These are phyloP conservation scores for Fragum fragum DNA, from an alignment of 2,888 invertebrate genomes.

Conservation along the genomic window DNA sequence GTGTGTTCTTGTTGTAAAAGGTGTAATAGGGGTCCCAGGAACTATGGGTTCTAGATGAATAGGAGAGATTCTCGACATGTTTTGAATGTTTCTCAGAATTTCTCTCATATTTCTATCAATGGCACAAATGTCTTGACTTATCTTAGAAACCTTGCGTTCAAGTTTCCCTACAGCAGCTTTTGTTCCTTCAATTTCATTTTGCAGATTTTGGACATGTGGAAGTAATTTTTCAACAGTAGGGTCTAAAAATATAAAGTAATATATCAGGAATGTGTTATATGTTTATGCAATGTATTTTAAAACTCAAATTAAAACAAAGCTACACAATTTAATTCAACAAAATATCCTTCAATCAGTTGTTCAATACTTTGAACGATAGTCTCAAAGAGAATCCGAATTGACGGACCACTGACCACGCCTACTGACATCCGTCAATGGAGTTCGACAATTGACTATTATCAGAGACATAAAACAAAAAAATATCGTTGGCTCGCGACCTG, in stretches of 20 bases:
- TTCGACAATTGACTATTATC: too few species aligned
- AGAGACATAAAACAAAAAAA: too few species aligned
- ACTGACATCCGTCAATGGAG: too few species aligned
- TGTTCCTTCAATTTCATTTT: conserved; percentile 79
- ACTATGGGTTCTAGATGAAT: conserved; percentile 47
- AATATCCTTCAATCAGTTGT: too few species aligned
- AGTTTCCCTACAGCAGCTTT: conserved; percentile 75
- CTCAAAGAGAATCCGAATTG: too few species aligned
- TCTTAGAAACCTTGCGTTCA: conserved; percentile 68
- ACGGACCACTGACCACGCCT: too few species aligned
- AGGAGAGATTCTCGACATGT: conserved; percentile 46
- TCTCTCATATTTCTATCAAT: conserved; percentile 69
- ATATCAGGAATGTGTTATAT: too few species aligned
- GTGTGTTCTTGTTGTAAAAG: conserved; percentile 30
- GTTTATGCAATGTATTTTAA: too few species aligned
- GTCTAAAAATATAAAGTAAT: conserved; percentile 50
- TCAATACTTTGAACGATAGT: too few species aligned
- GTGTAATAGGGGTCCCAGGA: conserved; percentile 53
- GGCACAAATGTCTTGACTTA: conserved; percentile 67
- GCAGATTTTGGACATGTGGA: conserved; percentile 73
- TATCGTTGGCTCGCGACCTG: too few species aligned
- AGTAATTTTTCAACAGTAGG: conserved; percentile 50
- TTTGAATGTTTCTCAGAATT: conserved; percentile 63
- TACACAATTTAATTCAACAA: too few species aligned
- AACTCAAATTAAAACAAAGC: too few species aligned